Evolutionary conservation across 30 jellyfish, hydroid and myxozoan species (phyloP), one percentile per base, ranked within the genome.

Genomic region (Chrysaora quinquecirrha): DNA sequence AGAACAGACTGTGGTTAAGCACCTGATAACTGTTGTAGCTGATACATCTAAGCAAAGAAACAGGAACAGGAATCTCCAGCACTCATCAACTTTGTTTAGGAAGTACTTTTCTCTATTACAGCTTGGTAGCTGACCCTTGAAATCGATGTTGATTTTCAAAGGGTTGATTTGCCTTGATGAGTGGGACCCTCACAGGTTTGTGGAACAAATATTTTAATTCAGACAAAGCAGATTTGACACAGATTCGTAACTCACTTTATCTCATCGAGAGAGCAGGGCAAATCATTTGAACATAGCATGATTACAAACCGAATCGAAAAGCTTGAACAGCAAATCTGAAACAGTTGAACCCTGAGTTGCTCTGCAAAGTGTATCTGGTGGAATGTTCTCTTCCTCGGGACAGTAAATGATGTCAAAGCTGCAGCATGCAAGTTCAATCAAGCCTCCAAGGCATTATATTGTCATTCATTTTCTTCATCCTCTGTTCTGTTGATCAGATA

Each of bases 371-470:
- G 72, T 71, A 52, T 74, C 95, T 24, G 90, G 78, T 12, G 68
- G 64, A 0, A 82, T 82, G 43, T 66, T 82, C 50, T 70, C 65
- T 34, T 47, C 30, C 25, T 87, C 87, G 0, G 84, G 75, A 2
- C 87, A 6, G 66, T 68, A 82, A 43, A 32, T 61, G 1, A 82
- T 68, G 66, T 82, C 79, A 82, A 82, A 82, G 46, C 66, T 84
- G 82, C 74, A 74, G 25, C 90, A 71, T 6, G 84, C 30, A 22
- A 84, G 95, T 60, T 74, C 95, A 19, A 64, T n/a, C n/a, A n/a
- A n/a, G 34, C 20, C 83, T 30, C 90, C 90, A 71, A 28, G 83
- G 84, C 50, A 69, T 56, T 1, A 84, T 75, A 30, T 61, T 84
- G 58, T 54, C 84, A 43, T 84, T 84, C n/a, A n/a, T n/a, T n/a